Base-by-base conservation (phyloP, 2,888 invertebrate genomes). In the Dexiosoma caninum region DNA sequence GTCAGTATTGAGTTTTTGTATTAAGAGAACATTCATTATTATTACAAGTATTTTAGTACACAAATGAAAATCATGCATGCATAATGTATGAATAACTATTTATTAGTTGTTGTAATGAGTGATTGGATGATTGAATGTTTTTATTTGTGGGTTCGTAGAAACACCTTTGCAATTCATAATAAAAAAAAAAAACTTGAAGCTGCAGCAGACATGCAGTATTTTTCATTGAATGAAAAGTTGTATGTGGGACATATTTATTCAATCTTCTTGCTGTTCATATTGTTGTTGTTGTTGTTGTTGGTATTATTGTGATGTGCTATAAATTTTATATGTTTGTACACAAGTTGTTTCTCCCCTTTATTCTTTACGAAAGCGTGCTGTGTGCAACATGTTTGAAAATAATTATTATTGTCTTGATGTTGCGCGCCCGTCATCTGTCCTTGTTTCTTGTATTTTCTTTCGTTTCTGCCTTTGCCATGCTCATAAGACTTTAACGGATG, bases 401-500 rank as follows among this genome's bases (percentile, higher is more conserved):
- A 51, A 62, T n/a, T n/a, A n/a, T n/a, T n/a, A n/a, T 70, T 46
- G 53, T 59, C 23, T 66, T 57, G 27, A 16, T 57, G 49, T 21
- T 46, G 37, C 27, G 37, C 27, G 10, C 8, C 16, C 30, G 23
- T 30, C 69, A 27, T 62, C 70, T 9, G 32, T 49, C 59, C 5
- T 19, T n/a, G 32, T 57, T 49, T 27, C 44, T 67, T 57, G 37
- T 10, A 9, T 57, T 49, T 37, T 44, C 8, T 35, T 9, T 32
- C 12, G 27, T 19, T 23, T 30, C 12, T 53, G 46, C 12, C 12
- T 59, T 49, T 51, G 35, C 32, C 53, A 42, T 59, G 35, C 42
- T 59, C 21, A 14, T 32, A 67, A 67, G 67, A 51, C 69, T 60
- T 64, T 74, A 81, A 81, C 81, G 81, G 83, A 83, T 83, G 83